Evolutionary conservation across 2,888 invertebrate genomes (phyloP), one percentile per base, ranked within the genome.

Genomic region (Fragum fragum): DNA sequence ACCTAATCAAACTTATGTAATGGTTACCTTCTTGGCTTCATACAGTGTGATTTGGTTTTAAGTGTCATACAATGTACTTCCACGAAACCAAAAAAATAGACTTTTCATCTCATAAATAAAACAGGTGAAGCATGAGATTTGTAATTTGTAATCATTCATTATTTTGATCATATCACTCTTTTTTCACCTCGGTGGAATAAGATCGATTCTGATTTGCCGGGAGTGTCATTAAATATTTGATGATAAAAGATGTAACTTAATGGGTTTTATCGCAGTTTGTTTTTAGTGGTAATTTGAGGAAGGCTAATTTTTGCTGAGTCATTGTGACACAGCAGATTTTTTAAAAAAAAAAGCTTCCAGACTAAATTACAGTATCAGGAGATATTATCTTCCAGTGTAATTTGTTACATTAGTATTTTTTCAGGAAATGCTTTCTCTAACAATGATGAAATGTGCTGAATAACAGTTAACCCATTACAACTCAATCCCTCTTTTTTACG

Each of bases 231-330:
- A 57, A 57, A 57, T 57, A 57, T 57, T 57, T 57, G 11, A 57
- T 57, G 57, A 57, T 57, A 57, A 57, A 57, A 57, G 57, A 57
- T 57, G 57, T 57, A 57, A 57, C 57, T 57, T 47, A 57, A 57
- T 57, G 57, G 21, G 57, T 23, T 57, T 26, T 57, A 14, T 18
- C 7, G 11, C 23, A n/a, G 23, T 26, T 47, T 47, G 57, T 57
- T 26, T 26, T 57, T 57, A 57, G 2, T 14, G 57, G 57, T 57
- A 57, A 57, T 57, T 47, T 57, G 57, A 57, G 57, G 26, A 57
- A n/a, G 57, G 26, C 1, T 57, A 26, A 18, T 57, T 57, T 57
- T 14, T 57, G 57, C 57, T 23, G 57, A 57, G 26, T 57, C 57
- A 57, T 23, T 57, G 57, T 57, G 57, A 57, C 23, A 26, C 23